Percentiles rank a stretch among this genome's conserved stretches.
Evolutionary conservation across 2,113 vertebrate species (phyloP).

Genomic region (Sprattus sprattus): DNA sequence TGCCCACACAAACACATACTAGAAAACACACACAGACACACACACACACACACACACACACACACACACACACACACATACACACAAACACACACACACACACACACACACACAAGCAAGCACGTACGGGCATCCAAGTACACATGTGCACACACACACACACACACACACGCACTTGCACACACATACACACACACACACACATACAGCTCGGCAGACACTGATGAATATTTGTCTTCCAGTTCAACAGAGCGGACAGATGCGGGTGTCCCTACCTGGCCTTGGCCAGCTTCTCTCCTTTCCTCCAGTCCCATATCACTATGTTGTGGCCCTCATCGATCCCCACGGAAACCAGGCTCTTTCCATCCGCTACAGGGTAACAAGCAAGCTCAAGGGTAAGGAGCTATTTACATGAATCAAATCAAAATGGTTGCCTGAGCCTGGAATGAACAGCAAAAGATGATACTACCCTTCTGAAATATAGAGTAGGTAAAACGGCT

Average conservation of each 20-base stretch:
- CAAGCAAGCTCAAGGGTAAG: background rate
- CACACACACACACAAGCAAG: background rate
- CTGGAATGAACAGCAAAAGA: too few species aligned
- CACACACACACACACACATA: background rate
- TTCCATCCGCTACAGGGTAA: constrained; percentile 84
- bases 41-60: background rate
- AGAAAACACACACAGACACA: background rate
- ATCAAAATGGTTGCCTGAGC: background rate
- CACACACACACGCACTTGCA: background rate
- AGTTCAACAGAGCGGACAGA: background rate
- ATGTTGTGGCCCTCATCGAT: constrained; percentile 91
- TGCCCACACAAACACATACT: background rate
- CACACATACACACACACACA: background rate
- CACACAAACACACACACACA: too few species aligned
- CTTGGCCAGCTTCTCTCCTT: constrained; percentile 90
- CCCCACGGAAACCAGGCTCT: constrained; percentile 88
- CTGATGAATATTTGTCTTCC: background rate
- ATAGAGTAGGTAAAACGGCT: too few species aligned
- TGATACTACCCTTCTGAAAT: too few species aligned
- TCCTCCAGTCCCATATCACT: constrained; percentile 98
- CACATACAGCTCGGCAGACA: background rate
- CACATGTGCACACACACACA: background rate
- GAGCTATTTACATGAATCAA: background rate
- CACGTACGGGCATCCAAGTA: background rate
- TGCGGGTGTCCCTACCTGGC: constrained; percentile 74